Evolutionary conservation across 2,888 invertebrate species (phyloP).

Genomic region (Emmelina monodactyla): DNA sequence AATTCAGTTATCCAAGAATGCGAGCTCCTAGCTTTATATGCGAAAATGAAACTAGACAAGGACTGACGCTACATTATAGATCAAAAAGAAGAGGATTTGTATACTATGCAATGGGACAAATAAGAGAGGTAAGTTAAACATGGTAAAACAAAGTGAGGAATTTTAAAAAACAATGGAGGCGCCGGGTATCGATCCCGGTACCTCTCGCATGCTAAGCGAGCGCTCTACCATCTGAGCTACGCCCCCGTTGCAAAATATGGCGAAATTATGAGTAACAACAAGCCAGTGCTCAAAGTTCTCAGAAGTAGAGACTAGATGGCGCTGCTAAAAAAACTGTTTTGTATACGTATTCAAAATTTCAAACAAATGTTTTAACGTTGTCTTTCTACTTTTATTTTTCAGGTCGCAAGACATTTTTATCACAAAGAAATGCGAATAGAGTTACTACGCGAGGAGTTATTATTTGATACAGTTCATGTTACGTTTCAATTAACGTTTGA

Average conservation of each 20-base stretch:
- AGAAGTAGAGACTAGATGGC: conserved; percentile 10
- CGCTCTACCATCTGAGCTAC: conserved; percentile 68
- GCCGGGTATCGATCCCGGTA: conserved; percentile 59
- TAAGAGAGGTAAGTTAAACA: conserved; percentile 72
- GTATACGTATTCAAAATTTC: not conserved
- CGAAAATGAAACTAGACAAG: conserved; percentile 92
- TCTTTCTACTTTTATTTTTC: conserved; percentile 14
- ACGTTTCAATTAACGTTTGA: conserved; percentile 94
- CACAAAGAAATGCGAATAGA: conserved; percentile 95
- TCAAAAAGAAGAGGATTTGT: conserved; percentile 94
- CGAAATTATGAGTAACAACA: not conserved
- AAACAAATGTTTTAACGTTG: not conserved
- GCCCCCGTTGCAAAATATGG: conserved; percentile 37
- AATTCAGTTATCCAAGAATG: conserved; percentile 91
- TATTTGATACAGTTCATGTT: conserved; percentile 91
- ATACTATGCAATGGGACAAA: conserved; percentile 97
- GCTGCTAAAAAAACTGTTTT: conserved; percentile 3
- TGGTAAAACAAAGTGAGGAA: conserved; percentile 1
- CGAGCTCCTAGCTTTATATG: conserved; percentile 96
- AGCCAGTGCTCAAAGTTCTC: not conserved
- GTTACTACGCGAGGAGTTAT: conserved; percentile 83
- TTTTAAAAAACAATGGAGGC: conserved; percentile 20
- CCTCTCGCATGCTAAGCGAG: conserved; percentile 67
- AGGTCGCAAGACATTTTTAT: conserved; percentile 93
- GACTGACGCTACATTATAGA: conserved; percentile 91